phyloP scores from a whole-genome alignment of 1,140 invertebrate species.

The Euura lappo region DNA sequence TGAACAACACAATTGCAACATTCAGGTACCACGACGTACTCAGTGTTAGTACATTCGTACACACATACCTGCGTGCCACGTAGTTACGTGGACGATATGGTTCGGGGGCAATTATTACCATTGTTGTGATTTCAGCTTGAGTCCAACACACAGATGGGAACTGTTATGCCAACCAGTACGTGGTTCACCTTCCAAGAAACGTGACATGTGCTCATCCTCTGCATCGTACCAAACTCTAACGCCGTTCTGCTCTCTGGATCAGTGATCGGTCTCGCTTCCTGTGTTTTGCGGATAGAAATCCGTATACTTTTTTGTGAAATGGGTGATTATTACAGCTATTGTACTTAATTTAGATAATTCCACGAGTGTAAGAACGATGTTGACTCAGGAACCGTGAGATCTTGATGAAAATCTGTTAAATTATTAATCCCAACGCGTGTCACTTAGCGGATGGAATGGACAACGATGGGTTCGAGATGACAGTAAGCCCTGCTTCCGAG shows the following conservation, averaged over 20 bases:
- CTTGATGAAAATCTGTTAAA: no score
- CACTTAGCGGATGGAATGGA: neutral
- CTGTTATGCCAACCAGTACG: neutral
- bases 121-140: conserved; percentile 53
- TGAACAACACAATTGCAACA: neutral
- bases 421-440: no score
- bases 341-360: no score
- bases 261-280: no score
- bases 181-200: neutral
- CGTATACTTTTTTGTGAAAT: no score
- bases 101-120: conserved; percentile 55
- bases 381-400: no score
- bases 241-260: no score
- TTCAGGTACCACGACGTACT: neutral
- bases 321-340: no score
- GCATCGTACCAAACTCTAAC: no score
- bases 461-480: conserved; percentile 19
- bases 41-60: neutral
- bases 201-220: neutral
- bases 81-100: conserved; percentile 53
- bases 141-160: conserved; percentile 13
- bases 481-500: neutral
- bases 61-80: neutral
- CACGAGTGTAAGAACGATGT: no score
- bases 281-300: no score